Evolutionary conservation across 2,888 invertebrate species (phyloP).

Genomic region (Leptinotarsa tumamoca): DNA sequence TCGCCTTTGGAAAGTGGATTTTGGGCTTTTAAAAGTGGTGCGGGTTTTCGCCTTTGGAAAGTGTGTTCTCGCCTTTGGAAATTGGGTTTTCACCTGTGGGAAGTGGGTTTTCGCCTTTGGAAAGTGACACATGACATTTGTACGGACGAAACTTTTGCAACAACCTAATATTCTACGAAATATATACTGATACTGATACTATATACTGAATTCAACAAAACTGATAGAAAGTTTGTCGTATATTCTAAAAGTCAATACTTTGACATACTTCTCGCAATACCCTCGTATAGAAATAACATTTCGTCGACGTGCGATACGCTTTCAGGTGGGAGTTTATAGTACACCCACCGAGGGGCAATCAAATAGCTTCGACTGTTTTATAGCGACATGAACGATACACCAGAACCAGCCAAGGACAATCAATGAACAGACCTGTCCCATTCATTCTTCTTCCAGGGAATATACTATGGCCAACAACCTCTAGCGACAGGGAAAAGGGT

Average conservation of each 20-base stretch:
- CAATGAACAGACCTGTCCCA: constrained; percentile 34
- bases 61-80: no score
- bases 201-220: no score
- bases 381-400: background rate
- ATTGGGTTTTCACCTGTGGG: no score
- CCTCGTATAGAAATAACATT: background rate
- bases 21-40: no score
- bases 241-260: background rate
- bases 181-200: no score
- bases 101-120: no score
- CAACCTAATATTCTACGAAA: no score
- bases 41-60: no score
- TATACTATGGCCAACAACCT: constrained; percentile 27
- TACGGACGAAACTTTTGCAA: no score
- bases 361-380: background rate
- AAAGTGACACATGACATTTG: no score
- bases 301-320: background rate
- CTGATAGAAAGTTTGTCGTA: background rate
- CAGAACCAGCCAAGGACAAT: constrained; percentile 27
- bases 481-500: constrained; percentile 10
- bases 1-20: no score
- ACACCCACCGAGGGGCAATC: background rate
- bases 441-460: constrained; percentile 18
- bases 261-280: background rate
- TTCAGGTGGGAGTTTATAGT: constrained; percentile 5